Base-by-base conservation (phyloP, 2,888 invertebrate species). In the Colletes collaris region DNA sequence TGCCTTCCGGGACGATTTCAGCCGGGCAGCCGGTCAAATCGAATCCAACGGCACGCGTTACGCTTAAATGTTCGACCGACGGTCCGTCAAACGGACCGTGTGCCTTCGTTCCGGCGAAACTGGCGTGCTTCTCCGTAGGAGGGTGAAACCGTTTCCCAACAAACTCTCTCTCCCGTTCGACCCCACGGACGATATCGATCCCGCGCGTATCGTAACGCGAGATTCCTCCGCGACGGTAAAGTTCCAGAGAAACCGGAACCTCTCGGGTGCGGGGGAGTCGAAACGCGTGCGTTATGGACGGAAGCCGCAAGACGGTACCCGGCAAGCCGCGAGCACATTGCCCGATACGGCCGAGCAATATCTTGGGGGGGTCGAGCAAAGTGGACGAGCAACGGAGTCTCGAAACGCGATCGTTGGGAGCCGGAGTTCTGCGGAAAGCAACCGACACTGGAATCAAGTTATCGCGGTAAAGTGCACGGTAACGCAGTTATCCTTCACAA, bases 381-480 rank as follows among this genome's bases (percentile, higher is more conserved):
- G 60, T 62, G 74, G 65, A 46, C 76, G 67, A 58, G 49, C 58
- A 11, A 62, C 56, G 50, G 60, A 70, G 79, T 74, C 81, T 70
- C 69, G 85, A 76, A 86, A 80, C 78, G 77, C 73, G 74, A 83
- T 77, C 77, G 85, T 87, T 81, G 78, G 75, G 76, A 69, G 76
- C 79, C 27, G 27, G 68, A 62, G 62, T 56, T 56, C 70, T 65
- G 76, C 66, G 85, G 76, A 65, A 76, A 82, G 75, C 82, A 72
- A 73, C 82, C 79, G 72, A 72, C 70, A 56, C 58, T 85, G 87
- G 88, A 92, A 92, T 89, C 85, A 90, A 92, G 91, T 92, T 92
- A 92, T 90, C 90, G 89, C 86, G 89, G 91, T 89, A 92, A 93
- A 93, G 92, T 93, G 92, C 92, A 91, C 89, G 90, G 90, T 92